Percentiles rank a stretch among this genome's conserved stretches.
These are phyloP conservation scores for Dermochelys coriacea DNA, from an alignment of 2,797 vertebrate species.

Conservation along the genomic window DNA sequence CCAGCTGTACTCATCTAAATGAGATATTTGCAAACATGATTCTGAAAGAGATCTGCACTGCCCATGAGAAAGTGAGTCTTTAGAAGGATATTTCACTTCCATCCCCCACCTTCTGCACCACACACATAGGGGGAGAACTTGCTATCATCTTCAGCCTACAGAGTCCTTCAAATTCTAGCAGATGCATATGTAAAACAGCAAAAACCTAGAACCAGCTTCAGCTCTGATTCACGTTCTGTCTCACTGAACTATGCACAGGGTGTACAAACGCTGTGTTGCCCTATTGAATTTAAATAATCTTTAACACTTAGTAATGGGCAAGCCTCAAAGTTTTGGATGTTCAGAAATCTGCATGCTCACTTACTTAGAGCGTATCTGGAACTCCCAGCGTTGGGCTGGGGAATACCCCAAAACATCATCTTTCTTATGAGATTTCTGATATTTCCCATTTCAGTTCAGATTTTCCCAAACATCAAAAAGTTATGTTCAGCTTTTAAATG, in stretches of 20 bases:
- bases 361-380: constrained; percentile 32
- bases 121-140: background rate
- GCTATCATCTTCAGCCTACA: fast-evolving
- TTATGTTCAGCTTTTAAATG: background rate
- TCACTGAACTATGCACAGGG: background rate
- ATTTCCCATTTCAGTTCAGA: background rate
- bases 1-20: background rate
- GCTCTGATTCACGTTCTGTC: background rate
- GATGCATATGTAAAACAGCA: background rate
- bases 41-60: background rate
- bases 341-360: constrained; percentile 8
- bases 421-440: background rate
- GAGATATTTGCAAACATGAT: fast-evolving
- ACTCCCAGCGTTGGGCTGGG: background rate
- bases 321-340: constrained; percentile 19
- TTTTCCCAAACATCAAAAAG: background rate
- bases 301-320: background rate
- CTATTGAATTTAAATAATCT: background rate
- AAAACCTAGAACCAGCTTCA: background rate
- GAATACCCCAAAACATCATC: background rate
- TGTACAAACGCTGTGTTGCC: background rate
- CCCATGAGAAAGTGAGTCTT: fast-evolving
- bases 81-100: background rate
- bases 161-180: background rate
- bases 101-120: background rate